Conservation (phyloP, 2,797 vertebrate genomes). For the Ataeniobius toweri region DNA sequence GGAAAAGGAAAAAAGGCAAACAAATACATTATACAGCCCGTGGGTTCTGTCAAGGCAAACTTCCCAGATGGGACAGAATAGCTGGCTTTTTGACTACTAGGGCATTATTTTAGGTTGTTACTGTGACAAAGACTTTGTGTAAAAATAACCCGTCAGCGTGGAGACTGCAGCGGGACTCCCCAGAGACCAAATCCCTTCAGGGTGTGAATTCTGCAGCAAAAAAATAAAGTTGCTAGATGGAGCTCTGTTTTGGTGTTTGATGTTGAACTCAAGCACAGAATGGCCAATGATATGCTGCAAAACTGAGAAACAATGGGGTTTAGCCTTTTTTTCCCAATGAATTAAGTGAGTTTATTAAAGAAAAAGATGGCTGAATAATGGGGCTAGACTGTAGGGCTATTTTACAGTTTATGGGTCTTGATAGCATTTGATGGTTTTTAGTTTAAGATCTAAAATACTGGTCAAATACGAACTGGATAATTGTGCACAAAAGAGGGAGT, state of each 20-base stretch:
- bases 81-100: conserved; percentile 48
- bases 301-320: not conserved
- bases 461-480: not conserved
- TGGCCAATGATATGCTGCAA: not conserved
- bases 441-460: not conserved
- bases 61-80: conserved; percentile 65
- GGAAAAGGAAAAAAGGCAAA: conserved; percentile 62
- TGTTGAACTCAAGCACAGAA: conserved; percentile 5
- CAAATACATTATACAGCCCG: conserved; percentile 65
- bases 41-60: conserved; percentile 57
- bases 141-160: conserved; percentile 56
- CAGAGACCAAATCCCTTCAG: conserved; percentile 33
- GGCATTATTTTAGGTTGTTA: conserved; percentile 52
- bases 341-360: not conserved
- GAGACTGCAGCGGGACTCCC: conserved; percentile 33
- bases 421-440: not conserved
- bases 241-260: conserved; percentile 5
- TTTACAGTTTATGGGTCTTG: not conserved
- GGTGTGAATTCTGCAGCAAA: conserved; percentile 41
- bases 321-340: not conserved
- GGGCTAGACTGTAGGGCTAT: not conserved
- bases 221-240: not conserved
- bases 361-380: not conserved
- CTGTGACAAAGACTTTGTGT: conserved; percentile 43
- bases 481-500: not conserved